A percentile compares a stretch with the other conserved stretches of the same genome.
Conservation (phyloP, 2,888 invertebrate genomes). For the Creontiades dilutus region DNA sequence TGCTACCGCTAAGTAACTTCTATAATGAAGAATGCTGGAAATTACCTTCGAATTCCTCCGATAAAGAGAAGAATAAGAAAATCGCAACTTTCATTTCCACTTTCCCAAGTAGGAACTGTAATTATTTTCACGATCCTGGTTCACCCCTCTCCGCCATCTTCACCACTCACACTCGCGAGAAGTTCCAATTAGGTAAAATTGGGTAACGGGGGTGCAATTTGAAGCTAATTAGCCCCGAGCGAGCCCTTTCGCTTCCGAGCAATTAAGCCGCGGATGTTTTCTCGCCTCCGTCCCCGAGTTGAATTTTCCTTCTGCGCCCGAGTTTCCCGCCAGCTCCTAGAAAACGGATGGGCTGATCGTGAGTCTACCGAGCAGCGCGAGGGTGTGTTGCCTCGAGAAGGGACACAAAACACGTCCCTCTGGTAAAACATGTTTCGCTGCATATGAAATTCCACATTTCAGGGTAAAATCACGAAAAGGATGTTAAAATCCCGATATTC, state of each 20-base stretch:
- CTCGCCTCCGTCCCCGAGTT: not conserved
- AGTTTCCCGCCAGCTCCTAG: not conserved
- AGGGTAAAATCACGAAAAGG: too few relatives aligned
- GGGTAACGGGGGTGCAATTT: constrained; percentile 27
- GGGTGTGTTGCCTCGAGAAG: too few relatives aligned
- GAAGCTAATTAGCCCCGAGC: constrained; percentile 35
- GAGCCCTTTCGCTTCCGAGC: constrained; percentile 10
- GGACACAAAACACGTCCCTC: too few relatives aligned
- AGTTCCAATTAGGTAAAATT: constrained; percentile 8
- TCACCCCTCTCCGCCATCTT: not conserved
- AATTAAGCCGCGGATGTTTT: constrained; percentile 3
- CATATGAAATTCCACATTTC: too few relatives aligned
- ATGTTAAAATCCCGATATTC: too few relatives aligned
- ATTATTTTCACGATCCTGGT: not conserved
- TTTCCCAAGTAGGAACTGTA: not conserved
- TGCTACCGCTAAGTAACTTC: too few relatives aligned
- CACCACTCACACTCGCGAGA: not conserved
- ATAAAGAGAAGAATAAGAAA: too few relatives aligned
- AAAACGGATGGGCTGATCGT: not conserved
- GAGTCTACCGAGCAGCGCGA: not conserved
- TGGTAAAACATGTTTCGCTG: too few relatives aligned
- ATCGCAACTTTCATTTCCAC: not conserved
- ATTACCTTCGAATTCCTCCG: too few relatives aligned
- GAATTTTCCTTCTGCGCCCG: not conserved
- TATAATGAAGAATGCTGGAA: too few relatives aligned